phyloP scores from a whole-genome alignment of 2,888 invertebrate genomes.

The Stenolophus ochropezus region DNA sequence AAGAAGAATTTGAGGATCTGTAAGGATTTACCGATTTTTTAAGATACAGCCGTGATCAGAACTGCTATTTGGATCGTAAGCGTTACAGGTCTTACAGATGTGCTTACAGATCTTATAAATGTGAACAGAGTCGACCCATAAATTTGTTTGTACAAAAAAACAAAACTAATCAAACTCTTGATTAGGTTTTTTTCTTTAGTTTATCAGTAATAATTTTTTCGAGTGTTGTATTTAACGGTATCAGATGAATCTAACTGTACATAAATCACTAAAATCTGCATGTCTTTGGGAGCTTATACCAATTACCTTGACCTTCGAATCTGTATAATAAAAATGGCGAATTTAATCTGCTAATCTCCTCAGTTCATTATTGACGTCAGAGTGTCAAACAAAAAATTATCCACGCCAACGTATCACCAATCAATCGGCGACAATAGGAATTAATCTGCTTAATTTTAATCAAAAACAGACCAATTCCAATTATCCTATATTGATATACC shows the following conservation, averaged over 20 bases:
- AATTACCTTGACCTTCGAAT: constrained; percentile 26
- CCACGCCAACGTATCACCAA: background rate
- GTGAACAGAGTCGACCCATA: too few relatives aligned
- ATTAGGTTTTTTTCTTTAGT: too few relatives aligned
- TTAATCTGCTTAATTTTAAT: background rate
- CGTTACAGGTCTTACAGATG: too few relatives aligned
- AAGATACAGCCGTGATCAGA: too few relatives aligned
- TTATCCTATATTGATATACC: too few relatives aligned
- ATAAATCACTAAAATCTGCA: background rate
- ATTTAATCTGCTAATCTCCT: constrained; percentile 36
- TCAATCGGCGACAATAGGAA: background rate
- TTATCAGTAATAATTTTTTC: background rate
- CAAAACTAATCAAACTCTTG: too few relatives aligned
- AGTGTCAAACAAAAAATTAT: constrained; percentile 13
- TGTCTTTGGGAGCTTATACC: background rate
- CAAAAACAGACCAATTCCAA: too few relatives aligned
- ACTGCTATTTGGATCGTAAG: too few relatives aligned
- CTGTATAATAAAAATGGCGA: constrained; percentile 12
- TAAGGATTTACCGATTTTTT: too few relatives aligned
- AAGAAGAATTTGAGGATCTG: too few relatives aligned
- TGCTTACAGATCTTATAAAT: too few relatives aligned
- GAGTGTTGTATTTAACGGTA: background rate
- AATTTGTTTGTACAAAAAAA: too few relatives aligned
- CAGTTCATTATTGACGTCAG: constrained; percentile 32
- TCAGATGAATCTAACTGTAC: background rate